Conservation (phyloP, 2,113 vertebrate genomes). For the Phasianus colchicus region DNA sequence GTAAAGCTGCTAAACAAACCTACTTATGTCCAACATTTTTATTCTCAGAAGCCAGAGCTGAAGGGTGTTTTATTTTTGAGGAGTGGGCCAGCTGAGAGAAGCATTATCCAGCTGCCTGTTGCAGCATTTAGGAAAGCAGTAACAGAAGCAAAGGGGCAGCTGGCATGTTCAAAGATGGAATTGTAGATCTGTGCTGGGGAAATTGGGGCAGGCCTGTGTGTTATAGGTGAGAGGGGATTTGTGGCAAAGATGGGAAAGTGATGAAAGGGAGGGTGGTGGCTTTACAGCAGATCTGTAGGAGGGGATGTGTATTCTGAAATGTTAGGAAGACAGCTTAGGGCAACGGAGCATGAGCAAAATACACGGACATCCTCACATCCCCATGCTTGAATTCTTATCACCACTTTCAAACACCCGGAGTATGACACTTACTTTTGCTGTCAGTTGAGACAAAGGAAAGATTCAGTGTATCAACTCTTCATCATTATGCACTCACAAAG, state of each 20-base stretch:
- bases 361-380: not conserved
- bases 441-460: not conserved
- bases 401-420: not conserved
- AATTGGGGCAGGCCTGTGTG: not conserved
- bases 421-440: not conserved
- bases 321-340: not conserved
- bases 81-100: not conserved
- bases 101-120: not conserved
- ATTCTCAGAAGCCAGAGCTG: not conserved
- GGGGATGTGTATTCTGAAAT: not conserved
- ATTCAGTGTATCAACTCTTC: not conserved
- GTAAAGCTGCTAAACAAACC: slow-evolving; percentile 13
- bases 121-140: not conserved
- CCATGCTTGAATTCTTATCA: not conserved
- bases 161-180: not conserved
- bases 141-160: not conserved
- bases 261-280: not conserved
- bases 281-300: not conserved
- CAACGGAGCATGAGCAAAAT: not conserved
- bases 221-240: not conserved
- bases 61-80: not conserved
- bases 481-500: not conserved
- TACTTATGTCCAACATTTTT: not conserved
- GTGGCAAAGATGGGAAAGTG: not conserved
- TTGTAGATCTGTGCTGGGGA: not conserved